These are phyloP conservation scores for Etheostoma cragini DNA, from an alignment of 2,113 vertebrate species.

Conservation along the genomic window DNA sequence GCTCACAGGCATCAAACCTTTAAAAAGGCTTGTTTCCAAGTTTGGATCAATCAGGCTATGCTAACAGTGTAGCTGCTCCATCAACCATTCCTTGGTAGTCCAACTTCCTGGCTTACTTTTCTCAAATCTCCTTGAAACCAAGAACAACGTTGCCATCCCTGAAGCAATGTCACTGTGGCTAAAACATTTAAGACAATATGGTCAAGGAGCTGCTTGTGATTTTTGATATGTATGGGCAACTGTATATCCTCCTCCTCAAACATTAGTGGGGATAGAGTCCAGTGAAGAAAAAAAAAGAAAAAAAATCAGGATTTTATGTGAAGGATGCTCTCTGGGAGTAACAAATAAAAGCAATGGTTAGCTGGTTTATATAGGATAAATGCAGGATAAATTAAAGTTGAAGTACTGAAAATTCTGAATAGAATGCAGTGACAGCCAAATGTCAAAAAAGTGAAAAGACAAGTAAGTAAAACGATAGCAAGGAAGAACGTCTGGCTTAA, in stretches of 20 bases:
- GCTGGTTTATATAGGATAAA: background rate
- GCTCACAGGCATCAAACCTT: no score
- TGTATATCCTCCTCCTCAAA: background rate
- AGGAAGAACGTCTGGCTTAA: slow-evolving; percentile 43
- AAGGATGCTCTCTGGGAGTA: background rate
- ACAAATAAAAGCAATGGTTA: background rate
- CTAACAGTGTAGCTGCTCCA: no score
- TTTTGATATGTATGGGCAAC: background rate
- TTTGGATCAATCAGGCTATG: no score
- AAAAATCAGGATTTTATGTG: background rate
- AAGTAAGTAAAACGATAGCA: slow-evolving; percentile 16
- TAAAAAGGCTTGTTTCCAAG: no score
- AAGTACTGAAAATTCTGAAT: background rate
- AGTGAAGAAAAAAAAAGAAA: no score
- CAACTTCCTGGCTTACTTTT: no score
- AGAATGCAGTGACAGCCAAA: slow-evolving; percentile 34
- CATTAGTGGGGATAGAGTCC: background rate
- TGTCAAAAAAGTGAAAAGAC: slow-evolving; percentile 21
- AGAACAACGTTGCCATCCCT: background rate
- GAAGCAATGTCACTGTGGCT: background rate
- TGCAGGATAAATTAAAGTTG: background rate
- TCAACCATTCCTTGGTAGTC: no score
- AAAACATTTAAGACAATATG: background rate
- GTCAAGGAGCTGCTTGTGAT: background rate
- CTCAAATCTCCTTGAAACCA: no score